Evolutionary conservation across 2,797 vertebrate genomes (phyloP), one percentile per base, ranked within the genome.

Genomic region (Anabacerthia variegaticeps): DNA sequence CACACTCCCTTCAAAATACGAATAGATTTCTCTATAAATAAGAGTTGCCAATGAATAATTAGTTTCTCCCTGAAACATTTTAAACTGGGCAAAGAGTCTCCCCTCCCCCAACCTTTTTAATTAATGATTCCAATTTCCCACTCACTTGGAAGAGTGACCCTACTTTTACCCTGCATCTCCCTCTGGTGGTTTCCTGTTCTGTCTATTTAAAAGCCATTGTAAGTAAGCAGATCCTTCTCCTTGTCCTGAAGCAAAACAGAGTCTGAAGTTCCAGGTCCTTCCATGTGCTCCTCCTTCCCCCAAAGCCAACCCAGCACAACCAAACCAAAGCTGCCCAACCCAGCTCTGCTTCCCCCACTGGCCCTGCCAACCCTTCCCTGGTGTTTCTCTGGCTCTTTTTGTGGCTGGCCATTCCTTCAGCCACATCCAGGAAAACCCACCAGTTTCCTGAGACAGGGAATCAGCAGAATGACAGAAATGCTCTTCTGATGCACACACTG

Each of bases 101-200:
- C 39, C 62, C 21, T 69, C 51, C 52, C n/a, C 61, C 43, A 37
- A 3, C 7, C 24, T n/a, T 78, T 88, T 68, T 10, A 95, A 82
- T 85, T 89, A 67, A 73, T 71, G 49, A 43, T 93, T 91, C 61
- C 54, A 22, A 74, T 85, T 90, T 66, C 63, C 32, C 65, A 59
- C 59, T 92, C 77, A 41, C 39, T 56, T 58, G 65, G 54, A 83
- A 79, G 65, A 91, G 58, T 81, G 65, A 92, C 89, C 93, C 85
- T 85, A 77, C 75, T 93, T 92, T 83, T 96, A 91, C 89, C 69
- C 89, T 94, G 76, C 21, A 91, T 65, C 96, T 95, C 92, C 93
- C 95, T 96, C 95, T 96, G 91, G 72, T 92, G 93, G 92, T 75
- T 95, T 93, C 51, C 37, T 74, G 83, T 85, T 51, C 75, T 75